Conservation (phyloP, 1,140 invertebrate genomes). For the Sarcophaga peregrina region DNA sequence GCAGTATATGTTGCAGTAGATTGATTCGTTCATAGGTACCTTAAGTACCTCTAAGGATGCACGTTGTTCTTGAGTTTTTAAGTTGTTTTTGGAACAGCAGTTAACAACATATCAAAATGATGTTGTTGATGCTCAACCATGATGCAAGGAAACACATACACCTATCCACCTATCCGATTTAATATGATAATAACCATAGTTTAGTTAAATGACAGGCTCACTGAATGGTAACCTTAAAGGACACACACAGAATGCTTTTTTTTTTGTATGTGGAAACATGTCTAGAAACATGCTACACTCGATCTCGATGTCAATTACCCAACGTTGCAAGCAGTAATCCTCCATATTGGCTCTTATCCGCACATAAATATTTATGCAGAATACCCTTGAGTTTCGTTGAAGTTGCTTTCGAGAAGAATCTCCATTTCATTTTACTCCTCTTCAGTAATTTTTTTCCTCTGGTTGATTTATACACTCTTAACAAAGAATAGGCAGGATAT, state of each 20-base stretch:
- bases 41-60: not conserved
- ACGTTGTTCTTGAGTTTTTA: not conserved
- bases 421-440: not conserved
- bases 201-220: not conserved
- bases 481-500: too few species aligned
- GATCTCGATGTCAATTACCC: not conserved
- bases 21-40: not conserved
- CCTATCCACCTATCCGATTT: not conserved
- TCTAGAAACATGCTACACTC: not conserved
- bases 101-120: not conserved
- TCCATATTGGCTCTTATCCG: not conserved
- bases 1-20: not conserved
- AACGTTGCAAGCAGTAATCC: not conserved
- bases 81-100: not conserved
- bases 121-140: not conserved
- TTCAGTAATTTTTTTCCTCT: too few species aligned
- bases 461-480: too few species aligned
- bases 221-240: conserved; percentile 5
- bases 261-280: not conserved
- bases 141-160: not conserved
- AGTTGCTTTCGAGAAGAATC: not conserved
- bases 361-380: conserved; percentile 11
- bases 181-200: not conserved
- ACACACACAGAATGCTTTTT: not conserved
- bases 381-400: not conserved